These are phyloP conservation scores for Spisula solida DNA, from an alignment of 2,888 invertebrate genomes.

Conservation along the genomic window DNA sequence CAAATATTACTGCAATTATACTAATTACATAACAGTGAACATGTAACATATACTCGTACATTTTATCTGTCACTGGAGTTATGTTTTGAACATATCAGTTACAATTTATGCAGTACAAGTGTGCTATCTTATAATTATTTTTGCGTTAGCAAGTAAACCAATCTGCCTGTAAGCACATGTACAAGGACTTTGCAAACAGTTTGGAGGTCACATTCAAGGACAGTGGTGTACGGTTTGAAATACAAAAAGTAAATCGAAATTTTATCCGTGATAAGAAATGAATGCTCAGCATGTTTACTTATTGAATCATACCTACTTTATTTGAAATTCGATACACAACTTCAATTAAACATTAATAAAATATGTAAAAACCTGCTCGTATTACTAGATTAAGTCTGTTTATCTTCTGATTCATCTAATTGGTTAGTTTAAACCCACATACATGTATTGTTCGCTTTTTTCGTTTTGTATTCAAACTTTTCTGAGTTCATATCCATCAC, in stretches of 20 bases:
- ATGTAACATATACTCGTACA: too few species aligned
- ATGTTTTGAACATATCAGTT: not conserved
- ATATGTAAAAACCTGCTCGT: not conserved
- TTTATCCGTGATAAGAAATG: not conserved
- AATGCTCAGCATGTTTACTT: not conserved
- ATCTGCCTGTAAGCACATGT: not conserved
- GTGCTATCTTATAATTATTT: not conserved
- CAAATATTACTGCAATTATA: too few species aligned
- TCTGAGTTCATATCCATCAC: not conserved
- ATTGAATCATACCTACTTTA: not conserved
- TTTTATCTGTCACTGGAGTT: too few species aligned
- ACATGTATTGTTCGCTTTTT: not conserved
- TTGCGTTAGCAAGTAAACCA: not conserved
- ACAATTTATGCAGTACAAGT: not conserved
- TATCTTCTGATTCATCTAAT: not conserved
- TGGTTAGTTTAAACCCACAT: not conserved
- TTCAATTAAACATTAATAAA: conserved; percentile 15
- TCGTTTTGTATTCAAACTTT: not conserved
- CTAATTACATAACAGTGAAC: too few species aligned
- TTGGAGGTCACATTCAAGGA: not conserved
- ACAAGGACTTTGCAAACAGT: not conserved
- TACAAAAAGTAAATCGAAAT: not conserved
- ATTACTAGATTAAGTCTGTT: not conserved
- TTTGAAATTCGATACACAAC: not conserved
- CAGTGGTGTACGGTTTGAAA: not conserved